Percentiles rank a stretch among this genome's conserved stretches.
These are phyloP conservation scores for Acropternis orthonyx DNA, from an alignment of 2,797 vertebrate genomes.

Conservation along the genomic window DNA sequence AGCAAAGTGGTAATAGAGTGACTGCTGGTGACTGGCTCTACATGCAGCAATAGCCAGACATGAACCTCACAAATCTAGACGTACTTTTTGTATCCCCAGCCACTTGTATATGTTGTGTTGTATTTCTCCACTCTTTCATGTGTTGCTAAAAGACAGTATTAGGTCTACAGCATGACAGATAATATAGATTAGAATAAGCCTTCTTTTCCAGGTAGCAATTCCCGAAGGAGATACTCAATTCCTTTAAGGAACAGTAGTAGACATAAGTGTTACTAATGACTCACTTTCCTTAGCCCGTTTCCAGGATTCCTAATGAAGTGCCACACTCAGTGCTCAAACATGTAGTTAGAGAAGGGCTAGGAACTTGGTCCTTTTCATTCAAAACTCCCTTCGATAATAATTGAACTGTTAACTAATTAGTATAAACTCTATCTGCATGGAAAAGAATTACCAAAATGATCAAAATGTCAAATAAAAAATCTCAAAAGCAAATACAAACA, in stretches of 20 bases:
- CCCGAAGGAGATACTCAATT: background rate
- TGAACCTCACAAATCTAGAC: background rate
- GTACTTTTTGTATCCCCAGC: background rate
- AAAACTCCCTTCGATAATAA: conserved; percentile 52
- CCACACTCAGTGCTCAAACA: background rate
- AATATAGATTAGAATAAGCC: conserved; percentile 25
- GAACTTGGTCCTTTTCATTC: conserved; percentile 38
- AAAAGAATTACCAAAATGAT: conserved; percentile 22
- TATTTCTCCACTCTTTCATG: background rate
- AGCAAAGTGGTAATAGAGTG: background rate
- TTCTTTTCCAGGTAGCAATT: background rate
- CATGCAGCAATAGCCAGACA: background rate
- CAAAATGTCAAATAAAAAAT: conserved; percentile 21
- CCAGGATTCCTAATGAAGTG: conserved; percentile 26
- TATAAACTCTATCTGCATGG: conserved; percentile 25
- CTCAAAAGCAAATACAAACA: background rate
- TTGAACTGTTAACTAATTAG: conserved; percentile 52
- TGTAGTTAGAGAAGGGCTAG: background rate
- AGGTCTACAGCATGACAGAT: conserved; percentile 2
- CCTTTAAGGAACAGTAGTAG: background rate
- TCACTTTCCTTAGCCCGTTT: conserved; percentile 4
- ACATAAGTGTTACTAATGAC: background rate
- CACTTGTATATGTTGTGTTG: background rate
- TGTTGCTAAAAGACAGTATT: background rate
- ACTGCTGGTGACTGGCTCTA: background rate